Conservation (phyloP, 2,113 vertebrate species). For the Regulus satrapa region DNA sequence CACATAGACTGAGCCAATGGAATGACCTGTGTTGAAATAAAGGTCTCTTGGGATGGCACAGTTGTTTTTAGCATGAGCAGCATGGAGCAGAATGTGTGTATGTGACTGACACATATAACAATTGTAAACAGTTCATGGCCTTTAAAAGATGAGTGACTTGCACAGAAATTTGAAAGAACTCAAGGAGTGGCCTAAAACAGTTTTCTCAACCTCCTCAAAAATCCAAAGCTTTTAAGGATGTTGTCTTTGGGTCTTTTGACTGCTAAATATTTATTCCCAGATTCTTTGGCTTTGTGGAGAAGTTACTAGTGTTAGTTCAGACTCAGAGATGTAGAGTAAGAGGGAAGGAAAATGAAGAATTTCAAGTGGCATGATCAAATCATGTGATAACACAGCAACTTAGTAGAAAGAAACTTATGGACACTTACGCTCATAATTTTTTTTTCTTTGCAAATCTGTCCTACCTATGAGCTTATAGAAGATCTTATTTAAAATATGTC, state of each 20-base stretch:
- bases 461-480: background rate
- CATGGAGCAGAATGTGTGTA: background rate
- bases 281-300: background rate
- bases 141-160: background rate
- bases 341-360: background rate
- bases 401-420: background rate
- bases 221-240: background rate
- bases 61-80: background rate
- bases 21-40: slow-evolving; percentile 6
- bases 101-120: background rate
- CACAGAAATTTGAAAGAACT: background rate
- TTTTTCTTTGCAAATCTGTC: background rate
- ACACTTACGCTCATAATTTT: background rate
- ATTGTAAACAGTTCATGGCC: background rate
- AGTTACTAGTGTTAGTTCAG: background rate
- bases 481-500: background rate
- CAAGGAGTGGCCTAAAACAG: background rate
- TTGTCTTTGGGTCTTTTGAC: background rate
- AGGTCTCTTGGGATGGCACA: background rate
- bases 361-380: background rate
- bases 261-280: background rate
- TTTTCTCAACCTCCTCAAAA: background rate
- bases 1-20: no score
- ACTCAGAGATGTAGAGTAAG: background rate
- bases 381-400: background rate